A percentile compares a stretch with the other conserved stretches of the same genome.
phyloP scores from a whole-genome alignment of 2,888 invertebrate genomes.

The Cephus rjabovi region DNA sequence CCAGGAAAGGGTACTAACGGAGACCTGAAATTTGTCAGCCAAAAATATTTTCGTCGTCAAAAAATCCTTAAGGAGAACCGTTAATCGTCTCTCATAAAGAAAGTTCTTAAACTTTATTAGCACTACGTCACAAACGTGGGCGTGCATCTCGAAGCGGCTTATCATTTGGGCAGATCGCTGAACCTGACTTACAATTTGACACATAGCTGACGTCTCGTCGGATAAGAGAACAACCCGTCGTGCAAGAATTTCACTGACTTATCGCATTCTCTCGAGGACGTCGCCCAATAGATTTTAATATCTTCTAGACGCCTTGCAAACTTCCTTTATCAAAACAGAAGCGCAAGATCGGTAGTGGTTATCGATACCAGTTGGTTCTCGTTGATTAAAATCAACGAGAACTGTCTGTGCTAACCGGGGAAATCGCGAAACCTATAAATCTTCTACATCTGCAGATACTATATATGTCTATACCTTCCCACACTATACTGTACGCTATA shows the following conservation, averaged over 20 bases:
- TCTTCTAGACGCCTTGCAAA: background rate
- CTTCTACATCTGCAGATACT: background rate
- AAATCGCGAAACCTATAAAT: background rate
- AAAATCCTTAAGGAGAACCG: background rate
- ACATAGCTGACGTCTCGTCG: background rate
- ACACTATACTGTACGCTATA: background rate
- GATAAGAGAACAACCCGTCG: background rate
- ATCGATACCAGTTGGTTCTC: background rate
- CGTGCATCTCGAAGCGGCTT: background rate
- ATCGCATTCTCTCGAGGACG: background rate
- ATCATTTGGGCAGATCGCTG: background rate
- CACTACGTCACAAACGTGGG: background rate
- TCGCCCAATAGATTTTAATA: background rate
- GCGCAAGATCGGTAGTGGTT: background rate
- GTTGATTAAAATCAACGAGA: background rate
- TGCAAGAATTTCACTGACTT: background rate
- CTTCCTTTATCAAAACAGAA: background rate
- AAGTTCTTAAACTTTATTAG: background rate
- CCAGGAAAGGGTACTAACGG: background rate
- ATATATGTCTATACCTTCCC: background rate
- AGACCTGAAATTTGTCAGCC: background rate
- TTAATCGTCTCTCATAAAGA: background rate
- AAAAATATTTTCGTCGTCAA: background rate
- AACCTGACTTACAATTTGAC: conserved; percentile 2
- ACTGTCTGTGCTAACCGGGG: background rate